These are phyloP conservation scores for Dicyrtomina minuta DNA, from an alignment of 2,888 invertebrate genomes.

Conservation along the genomic window DNA sequence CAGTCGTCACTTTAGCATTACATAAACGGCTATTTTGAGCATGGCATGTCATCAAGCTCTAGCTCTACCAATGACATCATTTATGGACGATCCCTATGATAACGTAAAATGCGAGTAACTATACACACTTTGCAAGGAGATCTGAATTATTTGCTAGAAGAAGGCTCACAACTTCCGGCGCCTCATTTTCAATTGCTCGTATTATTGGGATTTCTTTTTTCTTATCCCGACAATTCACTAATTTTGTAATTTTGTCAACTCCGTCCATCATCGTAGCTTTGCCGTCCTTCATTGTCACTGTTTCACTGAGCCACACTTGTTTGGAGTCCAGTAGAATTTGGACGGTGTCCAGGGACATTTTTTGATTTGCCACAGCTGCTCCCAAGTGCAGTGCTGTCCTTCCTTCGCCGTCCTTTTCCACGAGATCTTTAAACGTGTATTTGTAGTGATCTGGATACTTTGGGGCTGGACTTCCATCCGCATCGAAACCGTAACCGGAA, in stretches of 20 bases:
- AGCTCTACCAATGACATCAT: too few species aligned
- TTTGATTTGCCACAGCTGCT: constrained; percentile 6
- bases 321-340: background rate
- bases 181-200: constrained; percentile 11
- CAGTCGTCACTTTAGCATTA: too few species aligned
- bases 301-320: background rate
- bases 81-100: too few species aligned
- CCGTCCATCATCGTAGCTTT: background rate
- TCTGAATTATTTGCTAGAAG: background rate
- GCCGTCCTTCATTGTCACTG: too few species aligned
- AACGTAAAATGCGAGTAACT: too few species aligned
- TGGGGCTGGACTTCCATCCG: too few species aligned
- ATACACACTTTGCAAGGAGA: background rate
- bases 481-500: too few species aligned
- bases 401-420: background rate
- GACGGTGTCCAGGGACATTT: background rate
- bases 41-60: too few species aligned
- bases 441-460: background rate
- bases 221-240: background rate
- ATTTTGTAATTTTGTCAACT: background rate
- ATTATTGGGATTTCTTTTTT: constrained; percentile 5
- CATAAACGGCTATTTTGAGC: too few species aligned
- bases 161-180: background rate
- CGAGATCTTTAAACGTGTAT: background rate
- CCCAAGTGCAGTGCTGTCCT: constrained; percentile 7